Base-by-base conservation (phyloP, 2,888 invertebrate species). In the Macrosoma leucophasiata region DNA sequence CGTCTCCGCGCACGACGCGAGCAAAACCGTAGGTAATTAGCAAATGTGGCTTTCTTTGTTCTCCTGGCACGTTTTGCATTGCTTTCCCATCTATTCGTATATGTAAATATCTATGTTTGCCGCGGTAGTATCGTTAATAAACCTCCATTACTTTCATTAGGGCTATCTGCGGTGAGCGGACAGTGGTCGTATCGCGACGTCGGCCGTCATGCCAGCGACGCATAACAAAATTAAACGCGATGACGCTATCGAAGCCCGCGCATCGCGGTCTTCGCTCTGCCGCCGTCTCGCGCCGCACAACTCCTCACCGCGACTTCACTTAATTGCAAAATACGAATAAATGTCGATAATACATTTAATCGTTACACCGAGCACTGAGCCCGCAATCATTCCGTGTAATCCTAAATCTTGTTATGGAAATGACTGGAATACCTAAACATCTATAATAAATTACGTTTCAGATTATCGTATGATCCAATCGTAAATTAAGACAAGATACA, bases 401-500 rank as follows among this genome's bases (percentile, higher is more conserved):
- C 77, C 79, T 79, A 81, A 82, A 82, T 82, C 84, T 79, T 63
- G 72, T 77, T 81, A 82, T 81, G 77, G 77, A 78, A 77, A 74
- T 74, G 66, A 70, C 65, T 71, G 63, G 73, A 71, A 78, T 79
- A 77, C 76, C 71, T 77, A 79, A 72, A 77, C 76, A 76, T 76
- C 73, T 67, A 71, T 70, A 79, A 81, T 84, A 82, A 82, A 84
- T 82, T 76, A 77, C 65, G 63, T 62, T 75, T 62, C 76, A 74
- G 82, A 82, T 84, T 84, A 84, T 84, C 84, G 72, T 82, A 82
- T 84, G 84, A 84, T 84, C 77, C 81, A 84, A 84, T 84, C 84
- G 84, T 84, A 84, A 84, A 84, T 84, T 82, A 84, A 84, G 84
- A 84, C 84, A 84, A 84, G 84, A 84, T 84, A 84, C 84, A 84